These are phyloP conservation scores for Ditylenchus dipsaci DNA, from an alignment of 1,140 invertebrate species.

Conservation along the genomic window DNA sequence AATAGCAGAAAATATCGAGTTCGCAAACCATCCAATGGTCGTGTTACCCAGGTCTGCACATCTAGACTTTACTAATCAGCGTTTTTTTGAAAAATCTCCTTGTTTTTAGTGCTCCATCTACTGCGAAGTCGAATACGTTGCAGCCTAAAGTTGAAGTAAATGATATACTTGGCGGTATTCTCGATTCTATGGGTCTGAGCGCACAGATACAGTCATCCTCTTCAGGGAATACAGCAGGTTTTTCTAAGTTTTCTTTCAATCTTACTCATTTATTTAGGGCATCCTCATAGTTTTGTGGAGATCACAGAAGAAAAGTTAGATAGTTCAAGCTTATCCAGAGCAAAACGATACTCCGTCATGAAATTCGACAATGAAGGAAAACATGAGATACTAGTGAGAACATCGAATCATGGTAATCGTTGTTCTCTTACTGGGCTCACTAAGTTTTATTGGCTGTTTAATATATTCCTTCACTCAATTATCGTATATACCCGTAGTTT, in stretches of 20 bases:
- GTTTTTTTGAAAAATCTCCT: too few relatives aligned
- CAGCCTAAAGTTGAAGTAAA: not conserved
- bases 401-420: constrained; percentile 7
- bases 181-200: not conserved
- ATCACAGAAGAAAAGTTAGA: not conserved
- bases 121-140: not conserved
- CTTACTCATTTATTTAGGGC: too few relatives aligned
- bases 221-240: not conserved
- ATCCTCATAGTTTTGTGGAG: not conserved
- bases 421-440: too few relatives aligned
- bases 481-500: too few relatives aligned
- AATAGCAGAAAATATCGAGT: not conserved
- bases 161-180: not conserved
- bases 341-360: not conserved
- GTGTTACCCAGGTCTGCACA: too few relatives aligned
- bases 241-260: too few relatives aligned
- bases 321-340: not conserved
- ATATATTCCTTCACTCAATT: too few relatives aligned
- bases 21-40: too few relatives aligned
- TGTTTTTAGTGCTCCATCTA: not conserved
- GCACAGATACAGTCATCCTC: not conserved
- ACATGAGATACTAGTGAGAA: constrained; percentile 1
- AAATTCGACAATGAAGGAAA: not conserved
- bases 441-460: too few relatives aligned
- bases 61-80: too few relatives aligned